Evolutionary conservation across 1,140 invertebrate genomes (phyloP).

Genomic region (Chrysoperla carnea): DNA sequence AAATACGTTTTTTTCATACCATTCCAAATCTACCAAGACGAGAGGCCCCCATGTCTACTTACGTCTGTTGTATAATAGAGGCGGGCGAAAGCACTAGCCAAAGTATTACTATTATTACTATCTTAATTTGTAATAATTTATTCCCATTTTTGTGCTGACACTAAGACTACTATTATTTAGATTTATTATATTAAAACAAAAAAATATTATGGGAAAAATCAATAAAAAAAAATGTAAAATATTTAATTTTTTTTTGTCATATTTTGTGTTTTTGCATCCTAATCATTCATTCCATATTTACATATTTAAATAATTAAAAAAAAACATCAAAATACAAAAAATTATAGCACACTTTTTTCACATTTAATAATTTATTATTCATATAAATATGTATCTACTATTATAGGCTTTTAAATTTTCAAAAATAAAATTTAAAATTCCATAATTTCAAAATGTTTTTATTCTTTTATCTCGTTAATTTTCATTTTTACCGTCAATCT

Average conservation of each 20-base stretch:
- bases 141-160: constrained; percentile 11
- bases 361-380: too few relatives aligned
- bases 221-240: neutral
- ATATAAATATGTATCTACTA: too few relatives aligned
- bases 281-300: neutral
- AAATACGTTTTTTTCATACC: constrained; percentile 8
- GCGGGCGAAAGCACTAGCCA: constrained; percentile 17
- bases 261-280: neutral
- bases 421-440: too few relatives aligned
- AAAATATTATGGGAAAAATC: neutral
- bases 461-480: too few relatives aligned
- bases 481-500: too few relatives aligned
- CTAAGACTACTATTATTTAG: neutral
- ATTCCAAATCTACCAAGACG: constrained; percentile 2
- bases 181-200: neutral
- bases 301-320: neutral
- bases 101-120: constrained; percentile 17
- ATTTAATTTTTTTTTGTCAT: neutral
- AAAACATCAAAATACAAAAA: too few relatives aligned
- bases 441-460: too few relatives aligned
- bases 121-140: constrained; percentile 17
- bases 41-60: constrained; percentile 2
- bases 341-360: too few relatives aligned
- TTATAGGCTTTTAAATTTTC: too few relatives aligned
- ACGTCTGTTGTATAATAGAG: constrained; percentile 9